A percentile compares a stretch with the other conserved stretches of the same genome.
phyloP scores from a whole-genome alignment of 2,888 invertebrate species.

The Saturnia pavonia region DNA sequence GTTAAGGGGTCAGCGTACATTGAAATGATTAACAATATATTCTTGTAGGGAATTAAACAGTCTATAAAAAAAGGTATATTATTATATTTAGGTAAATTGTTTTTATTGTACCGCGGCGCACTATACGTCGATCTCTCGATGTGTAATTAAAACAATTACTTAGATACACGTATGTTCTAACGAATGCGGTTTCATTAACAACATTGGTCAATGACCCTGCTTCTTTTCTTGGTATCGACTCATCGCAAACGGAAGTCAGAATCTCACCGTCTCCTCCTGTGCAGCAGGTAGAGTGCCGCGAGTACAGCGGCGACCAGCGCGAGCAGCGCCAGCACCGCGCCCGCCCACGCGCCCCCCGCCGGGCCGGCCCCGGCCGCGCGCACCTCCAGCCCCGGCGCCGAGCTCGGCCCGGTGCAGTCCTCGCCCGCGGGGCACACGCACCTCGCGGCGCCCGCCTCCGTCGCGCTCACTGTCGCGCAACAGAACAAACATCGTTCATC shows the following conservation, averaged over 20 bases:
- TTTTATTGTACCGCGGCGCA: too few species aligned
- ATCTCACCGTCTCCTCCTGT: slow-evolving; percentile 67
- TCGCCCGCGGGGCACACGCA: slow-evolving; percentile 67
- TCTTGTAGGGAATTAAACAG: too few species aligned
- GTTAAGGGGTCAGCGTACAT: too few species aligned
- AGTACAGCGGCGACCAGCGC: slow-evolving; percentile 50
- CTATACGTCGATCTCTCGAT: too few species aligned
- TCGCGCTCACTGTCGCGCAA: slow-evolving; percentile 63
- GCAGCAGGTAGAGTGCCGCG: slow-evolving; percentile 52
- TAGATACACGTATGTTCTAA: too few species aligned
- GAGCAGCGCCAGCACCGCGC: slow-evolving; percentile 49
- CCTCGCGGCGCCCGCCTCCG: slow-evolving; percentile 53
- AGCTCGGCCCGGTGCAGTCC: slow-evolving; percentile 44
- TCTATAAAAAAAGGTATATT: too few species aligned
- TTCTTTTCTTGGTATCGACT: not conserved
- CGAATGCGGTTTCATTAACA: not conserved
- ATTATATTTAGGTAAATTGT: too few species aligned
- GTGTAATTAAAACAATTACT: too few species aligned
- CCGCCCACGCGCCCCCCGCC: slow-evolving; percentile 48
- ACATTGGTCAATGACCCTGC: not conserved
- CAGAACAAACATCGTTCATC: too few species aligned
- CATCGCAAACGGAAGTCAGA: slow-evolving; percentile 19
- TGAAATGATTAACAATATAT: too few species aligned
- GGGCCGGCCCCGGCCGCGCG: slow-evolving; percentile 29
- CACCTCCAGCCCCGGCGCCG: too few species aligned